phyloP scores from a whole-genome alignment of 2,113 vertebrate species.

The Otis tarda region DNA sequence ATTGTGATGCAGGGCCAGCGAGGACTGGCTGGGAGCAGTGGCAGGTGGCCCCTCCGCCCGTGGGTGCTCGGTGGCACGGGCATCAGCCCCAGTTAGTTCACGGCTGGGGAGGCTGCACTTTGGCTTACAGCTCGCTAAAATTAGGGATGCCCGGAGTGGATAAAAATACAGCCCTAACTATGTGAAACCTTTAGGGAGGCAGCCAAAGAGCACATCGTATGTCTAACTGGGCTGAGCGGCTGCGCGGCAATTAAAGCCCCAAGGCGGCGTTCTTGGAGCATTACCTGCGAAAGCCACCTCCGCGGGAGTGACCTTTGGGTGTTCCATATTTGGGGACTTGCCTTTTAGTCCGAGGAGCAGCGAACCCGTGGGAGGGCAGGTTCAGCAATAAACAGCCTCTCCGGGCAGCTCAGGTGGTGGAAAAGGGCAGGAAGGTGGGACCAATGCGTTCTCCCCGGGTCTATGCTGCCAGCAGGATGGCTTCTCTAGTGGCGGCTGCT shows the following conservation, averaged over 20 bases:
- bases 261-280: background rate
- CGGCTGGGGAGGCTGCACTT: background rate
- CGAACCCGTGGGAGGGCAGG: background rate
- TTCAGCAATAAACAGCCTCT: background rate
- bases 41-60: background rate
- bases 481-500: background rate
- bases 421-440: background rate
- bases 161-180: constrained; percentile 52
- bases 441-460: accelerated
- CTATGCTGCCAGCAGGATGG: background rate
- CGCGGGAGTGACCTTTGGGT: background rate
- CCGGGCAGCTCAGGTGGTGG: background rate
- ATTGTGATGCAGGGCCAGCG: background rate
- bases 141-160: constrained; percentile 25
- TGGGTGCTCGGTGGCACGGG: background rate
- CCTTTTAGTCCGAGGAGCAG: background rate
- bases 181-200: constrained; percentile 34
- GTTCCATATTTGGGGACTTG: constrained; percentile 14
- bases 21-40: background rate
- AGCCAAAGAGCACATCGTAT: constrained; percentile 8
- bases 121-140: constrained; percentile 23
- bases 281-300: constrained; percentile 42
- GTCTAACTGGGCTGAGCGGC: background rate
- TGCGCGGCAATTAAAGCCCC: background rate
- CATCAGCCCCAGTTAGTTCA: background rate